phyloP scores from a whole-genome alignment of 1,140 invertebrate genomes.

The Chionoecetes opilio region DNA sequence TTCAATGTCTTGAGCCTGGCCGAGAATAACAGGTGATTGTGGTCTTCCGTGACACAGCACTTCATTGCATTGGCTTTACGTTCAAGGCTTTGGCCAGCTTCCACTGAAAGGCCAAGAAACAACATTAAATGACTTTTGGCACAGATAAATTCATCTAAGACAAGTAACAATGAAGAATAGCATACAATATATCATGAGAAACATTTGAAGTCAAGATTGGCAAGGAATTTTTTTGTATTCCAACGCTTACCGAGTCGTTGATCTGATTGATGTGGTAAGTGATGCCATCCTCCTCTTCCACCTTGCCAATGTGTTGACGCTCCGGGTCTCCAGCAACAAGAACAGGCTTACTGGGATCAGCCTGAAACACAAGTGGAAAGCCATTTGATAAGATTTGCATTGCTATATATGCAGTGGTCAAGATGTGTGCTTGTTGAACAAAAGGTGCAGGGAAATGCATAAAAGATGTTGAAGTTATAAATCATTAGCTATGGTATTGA shows the following conservation, averaged over 20 bases:
- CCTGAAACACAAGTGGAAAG: constrained; percentile 83
- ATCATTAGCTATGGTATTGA: too few relatives aligned
- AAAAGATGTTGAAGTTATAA: too few relatives aligned
- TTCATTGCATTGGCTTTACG: constrained; percentile 53
- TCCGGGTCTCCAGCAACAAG: constrained; percentile 95
- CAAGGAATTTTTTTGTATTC: too few relatives aligned
- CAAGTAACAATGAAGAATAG: too few relatives aligned
- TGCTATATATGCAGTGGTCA: too few relatives aligned
- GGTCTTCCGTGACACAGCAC: not conserved
- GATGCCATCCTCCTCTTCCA: constrained; percentile 90
- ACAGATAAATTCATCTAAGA: too few relatives aligned
- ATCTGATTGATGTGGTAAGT: constrained; percentile 91
- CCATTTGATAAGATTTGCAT: too few relatives aligned
- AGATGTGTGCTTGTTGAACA: too few relatives aligned
- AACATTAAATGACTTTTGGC: not conserved
- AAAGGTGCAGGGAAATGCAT: too few relatives aligned
- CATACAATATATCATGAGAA: too few relatives aligned
- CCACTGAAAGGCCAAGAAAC: constrained; percentile 52
- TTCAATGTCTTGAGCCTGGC: not conserved
- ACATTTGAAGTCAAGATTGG: too few relatives aligned
- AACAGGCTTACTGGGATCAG: constrained; percentile 88
- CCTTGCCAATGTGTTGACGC: constrained; percentile 87
- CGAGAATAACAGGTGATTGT: not conserved
- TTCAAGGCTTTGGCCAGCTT: constrained; percentile 60
- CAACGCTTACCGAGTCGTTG: constrained; percentile 74